A percentile compares a stretch with the other conserved stretches of the same genome.
Conservation (phyloP, 2,113 vertebrate genomes). For the Mionectes macconnelli region DNA sequence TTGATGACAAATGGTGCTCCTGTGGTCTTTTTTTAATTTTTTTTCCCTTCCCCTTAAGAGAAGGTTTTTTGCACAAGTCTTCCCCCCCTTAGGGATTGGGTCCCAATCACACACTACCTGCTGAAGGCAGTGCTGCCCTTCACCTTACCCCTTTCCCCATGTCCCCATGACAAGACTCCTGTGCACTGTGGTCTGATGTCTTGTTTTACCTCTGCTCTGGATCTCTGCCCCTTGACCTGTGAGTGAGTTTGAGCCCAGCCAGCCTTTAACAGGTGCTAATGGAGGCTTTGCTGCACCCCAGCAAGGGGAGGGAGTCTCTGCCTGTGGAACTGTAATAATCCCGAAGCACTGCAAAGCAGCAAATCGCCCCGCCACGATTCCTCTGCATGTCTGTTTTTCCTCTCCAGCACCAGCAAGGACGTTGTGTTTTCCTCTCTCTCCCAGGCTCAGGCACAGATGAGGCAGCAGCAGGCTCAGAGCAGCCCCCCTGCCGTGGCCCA, state of each 20-base stretch:
- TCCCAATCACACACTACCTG: fast-evolving
- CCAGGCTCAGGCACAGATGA: slow-evolving; percentile 67
- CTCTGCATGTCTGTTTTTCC: neutral
- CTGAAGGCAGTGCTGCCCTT: neutral
- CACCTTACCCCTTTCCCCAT: neutral
- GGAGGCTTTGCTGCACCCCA: neutral
- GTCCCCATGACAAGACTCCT: neutral
- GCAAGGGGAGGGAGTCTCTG: neutral
- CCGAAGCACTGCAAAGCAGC: neutral
- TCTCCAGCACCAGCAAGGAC: fast-evolving
- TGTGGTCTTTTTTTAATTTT: neutral
- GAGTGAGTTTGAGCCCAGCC: neutral
- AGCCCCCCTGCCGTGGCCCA: slow-evolving; percentile 44
- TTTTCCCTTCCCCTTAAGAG: neutral
- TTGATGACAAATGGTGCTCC: neutral
- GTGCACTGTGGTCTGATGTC: neutral
- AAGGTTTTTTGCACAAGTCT: neutral
- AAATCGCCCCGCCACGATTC: fast-evolving
- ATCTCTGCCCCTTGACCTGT: neutral
- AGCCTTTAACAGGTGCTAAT: neutral
- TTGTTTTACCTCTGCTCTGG: neutral
- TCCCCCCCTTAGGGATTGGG: neutral
- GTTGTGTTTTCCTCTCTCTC: neutral
- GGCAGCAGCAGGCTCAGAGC: slow-evolving; percentile 62
- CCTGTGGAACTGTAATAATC: neutral